These are phyloP conservation scores for Setophaga kirtlandii DNA, from an alignment of 2,113 vertebrate genomes.

Conservation along the genomic window DNA sequence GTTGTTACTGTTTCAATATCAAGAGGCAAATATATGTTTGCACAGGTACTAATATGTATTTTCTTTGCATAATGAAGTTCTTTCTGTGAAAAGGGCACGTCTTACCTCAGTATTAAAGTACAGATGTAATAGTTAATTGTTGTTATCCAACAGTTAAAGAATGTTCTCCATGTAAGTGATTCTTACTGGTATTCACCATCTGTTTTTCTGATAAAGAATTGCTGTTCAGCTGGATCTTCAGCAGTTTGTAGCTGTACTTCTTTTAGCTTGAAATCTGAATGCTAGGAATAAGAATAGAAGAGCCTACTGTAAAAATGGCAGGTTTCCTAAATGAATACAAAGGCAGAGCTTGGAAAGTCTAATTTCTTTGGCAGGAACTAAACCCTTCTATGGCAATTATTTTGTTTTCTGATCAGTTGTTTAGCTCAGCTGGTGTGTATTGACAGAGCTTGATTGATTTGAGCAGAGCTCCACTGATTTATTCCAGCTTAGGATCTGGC, in stretches of 20 bases:
- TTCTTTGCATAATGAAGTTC: background rate
- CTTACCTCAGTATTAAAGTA: background rate
- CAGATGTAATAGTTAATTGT: background rate
- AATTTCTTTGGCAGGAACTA: background rate
- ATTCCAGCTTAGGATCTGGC: background rate
- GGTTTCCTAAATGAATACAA: background rate
- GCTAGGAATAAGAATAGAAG: background rate
- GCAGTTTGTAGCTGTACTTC: background rate
- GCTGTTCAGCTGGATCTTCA: background rate
- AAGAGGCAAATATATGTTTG: background rate
- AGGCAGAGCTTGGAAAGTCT: background rate
- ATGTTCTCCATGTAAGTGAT: background rate
- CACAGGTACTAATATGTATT: background rate
- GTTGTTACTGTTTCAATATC: background rate
- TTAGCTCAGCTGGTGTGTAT: background rate
- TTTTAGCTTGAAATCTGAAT: background rate
- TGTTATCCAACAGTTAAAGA: background rate
- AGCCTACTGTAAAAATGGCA: background rate
- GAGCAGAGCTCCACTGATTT: background rate
- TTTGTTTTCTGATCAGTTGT: constrained; percentile 3
- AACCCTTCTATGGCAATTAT: background rate
- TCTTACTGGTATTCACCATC: background rate
- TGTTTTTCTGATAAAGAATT: background rate
- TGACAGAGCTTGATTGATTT: background rate
- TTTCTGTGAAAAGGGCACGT: background rate